phyloP scores from a whole-genome alignment of 2,113 vertebrate genomes.

The Grammomys surdaster region DNA sequence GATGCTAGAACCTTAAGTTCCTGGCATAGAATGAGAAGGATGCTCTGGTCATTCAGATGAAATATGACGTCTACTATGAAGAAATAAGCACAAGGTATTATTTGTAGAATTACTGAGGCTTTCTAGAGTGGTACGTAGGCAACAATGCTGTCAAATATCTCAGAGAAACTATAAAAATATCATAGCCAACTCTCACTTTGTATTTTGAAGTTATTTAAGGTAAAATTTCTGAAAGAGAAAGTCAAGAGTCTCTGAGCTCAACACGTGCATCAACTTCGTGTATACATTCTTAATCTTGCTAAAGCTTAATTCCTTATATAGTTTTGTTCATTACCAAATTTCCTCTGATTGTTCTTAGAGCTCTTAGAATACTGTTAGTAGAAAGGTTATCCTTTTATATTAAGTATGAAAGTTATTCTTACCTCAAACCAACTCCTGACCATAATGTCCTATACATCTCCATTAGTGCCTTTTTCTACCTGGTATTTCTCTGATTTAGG shows the following conservation, averaged over 20 bases:
- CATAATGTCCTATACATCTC: neutral
- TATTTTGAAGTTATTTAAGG: neutral
- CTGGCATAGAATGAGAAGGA: fast-evolving
- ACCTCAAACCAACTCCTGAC: neutral
- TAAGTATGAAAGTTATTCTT: neutral
- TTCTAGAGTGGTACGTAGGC: neutral
- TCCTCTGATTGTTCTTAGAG: neutral
- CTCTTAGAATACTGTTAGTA: neutral
- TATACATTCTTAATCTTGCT: neutral
- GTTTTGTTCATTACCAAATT: neutral
- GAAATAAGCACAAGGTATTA: neutral
- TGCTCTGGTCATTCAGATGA: neutral
- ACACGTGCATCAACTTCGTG: neutral
- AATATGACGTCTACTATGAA: neutral
- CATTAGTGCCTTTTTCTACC: neutral
- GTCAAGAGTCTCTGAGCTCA: neutral
- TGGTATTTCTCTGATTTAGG: neutral
- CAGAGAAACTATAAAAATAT: neutral
- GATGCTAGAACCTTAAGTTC: neutral
- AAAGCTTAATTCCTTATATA: neutral
- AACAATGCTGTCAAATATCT: neutral
- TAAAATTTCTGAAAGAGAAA: neutral
- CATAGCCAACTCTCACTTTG: neutral
- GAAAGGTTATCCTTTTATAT: neutral
- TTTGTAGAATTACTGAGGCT: neutral